Evolutionary conservation across 2,888 invertebrate species (phyloP).

Genomic region (Drosophila macrospina): DNA sequence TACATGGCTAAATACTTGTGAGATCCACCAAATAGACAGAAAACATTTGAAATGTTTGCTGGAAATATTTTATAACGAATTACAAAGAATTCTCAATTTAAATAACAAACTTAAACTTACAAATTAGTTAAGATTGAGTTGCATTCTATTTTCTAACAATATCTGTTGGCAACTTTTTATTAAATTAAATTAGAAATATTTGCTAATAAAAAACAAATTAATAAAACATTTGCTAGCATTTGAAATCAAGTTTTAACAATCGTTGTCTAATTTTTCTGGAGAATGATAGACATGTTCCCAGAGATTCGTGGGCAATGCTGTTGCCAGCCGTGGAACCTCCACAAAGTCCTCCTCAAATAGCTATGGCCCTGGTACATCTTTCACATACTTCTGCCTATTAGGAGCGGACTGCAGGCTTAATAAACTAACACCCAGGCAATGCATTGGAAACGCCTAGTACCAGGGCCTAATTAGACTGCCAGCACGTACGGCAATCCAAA

Average conservation of each 20-base stretch:
- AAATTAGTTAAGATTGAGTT: too few species aligned
- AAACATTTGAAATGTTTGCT: too few species aligned
- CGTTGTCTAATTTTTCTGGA: neutral
- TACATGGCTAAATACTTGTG: conserved; percentile 9
- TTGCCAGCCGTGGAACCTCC: conserved; percentile 16
- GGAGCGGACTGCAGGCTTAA: conserved; percentile 58
- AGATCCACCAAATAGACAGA: neutral
- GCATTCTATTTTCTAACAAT: too few species aligned
- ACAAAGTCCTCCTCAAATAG: conserved; percentile 6
- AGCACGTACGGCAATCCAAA: conserved; percentile 76
- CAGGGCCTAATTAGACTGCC: conserved; percentile 71
- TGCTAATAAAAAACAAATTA: too few species aligned
- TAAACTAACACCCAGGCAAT: conserved; percentile 76
- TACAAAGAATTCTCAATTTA: too few species aligned
- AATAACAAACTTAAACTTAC: too few species aligned
- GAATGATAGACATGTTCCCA: neutral
- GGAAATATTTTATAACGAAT: neutral
- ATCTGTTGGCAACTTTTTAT: too few species aligned
- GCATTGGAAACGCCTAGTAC: conserved; percentile 41
- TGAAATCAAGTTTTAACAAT: too few species aligned
- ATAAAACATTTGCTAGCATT: too few species aligned
- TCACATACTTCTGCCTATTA: conserved; percentile 70
- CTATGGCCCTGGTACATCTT: conserved; percentile 32
- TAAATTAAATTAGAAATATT: too few species aligned
- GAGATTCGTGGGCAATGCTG: neutral